Percentiles rank a stretch among this genome's conserved stretches.
Evolutionary conservation across 2,888 invertebrate genomes (phyloP).

Genomic region (Scaptomyza parva): DNA sequence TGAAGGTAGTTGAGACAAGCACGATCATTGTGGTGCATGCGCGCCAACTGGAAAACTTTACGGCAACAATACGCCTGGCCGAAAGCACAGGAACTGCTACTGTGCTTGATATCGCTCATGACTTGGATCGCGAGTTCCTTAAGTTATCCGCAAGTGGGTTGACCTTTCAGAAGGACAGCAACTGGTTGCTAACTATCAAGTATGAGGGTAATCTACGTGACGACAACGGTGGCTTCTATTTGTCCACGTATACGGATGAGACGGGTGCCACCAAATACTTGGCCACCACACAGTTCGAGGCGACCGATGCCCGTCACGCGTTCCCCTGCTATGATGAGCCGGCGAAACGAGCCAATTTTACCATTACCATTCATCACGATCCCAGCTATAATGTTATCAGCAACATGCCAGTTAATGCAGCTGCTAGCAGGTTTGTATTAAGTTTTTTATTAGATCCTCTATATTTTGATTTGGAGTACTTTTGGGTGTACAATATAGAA

Average conservation of each 20-base stretch:
- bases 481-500: too few relatives aligned
- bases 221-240: constrained; percentile 88
- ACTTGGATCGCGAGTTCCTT: constrained; percentile 74
- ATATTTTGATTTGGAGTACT: too few relatives aligned
- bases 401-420: constrained; percentile 85
- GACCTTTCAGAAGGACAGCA: constrained; percentile 70
- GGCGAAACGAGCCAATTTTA: constrained; percentile 89
- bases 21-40: constrained; percentile 72
- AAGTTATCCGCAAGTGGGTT: constrained; percentile 48
- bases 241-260: constrained; percentile 86
- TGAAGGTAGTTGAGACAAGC: constrained; percentile 58
- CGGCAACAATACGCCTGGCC: constrained; percentile 51
- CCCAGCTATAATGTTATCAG: constrained; percentile 78
- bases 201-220: constrained; percentile 87
- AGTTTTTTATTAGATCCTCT: neutral
- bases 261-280: constrained; percentile 81
- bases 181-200: constrained; percentile 86
- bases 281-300: constrained; percentile 89
- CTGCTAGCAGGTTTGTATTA: constrained; percentile 39
- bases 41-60: constrained; percentile 58
- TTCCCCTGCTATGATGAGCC: constrained; percentile 91
- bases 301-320: constrained; percentile 88
- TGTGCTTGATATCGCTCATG: constrained; percentile 13
- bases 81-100: neutral
- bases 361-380: constrained; percentile 78